Evolutionary conservation across 2,113 vertebrate genomes (phyloP), one percentile per base, ranked within the genome.

Genomic region (Progne subis): DNA sequence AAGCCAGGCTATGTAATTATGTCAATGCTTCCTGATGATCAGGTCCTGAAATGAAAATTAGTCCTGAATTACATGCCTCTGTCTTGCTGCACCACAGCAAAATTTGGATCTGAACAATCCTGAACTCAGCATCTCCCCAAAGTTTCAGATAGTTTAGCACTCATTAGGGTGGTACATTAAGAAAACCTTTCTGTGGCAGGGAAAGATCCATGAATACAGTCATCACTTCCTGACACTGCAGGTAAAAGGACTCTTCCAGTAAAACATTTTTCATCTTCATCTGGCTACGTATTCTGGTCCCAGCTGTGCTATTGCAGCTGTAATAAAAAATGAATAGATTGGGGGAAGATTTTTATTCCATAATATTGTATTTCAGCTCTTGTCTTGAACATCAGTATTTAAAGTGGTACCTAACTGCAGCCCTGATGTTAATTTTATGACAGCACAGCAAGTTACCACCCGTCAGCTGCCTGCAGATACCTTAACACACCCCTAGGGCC

Each of bases 261-360:
- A 95, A 93, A 93, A 43, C n/a, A 69, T 90, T 93, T 90, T 88
- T 96, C 65, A 75, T 84, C 68, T 94, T 95, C 60, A 28, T 70
- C 60, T 79, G 87, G 63, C 74, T 82, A 52, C 74, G 92, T 94
- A 11, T 82, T 82, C 26, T 60, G 44, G 81, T 95, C 93, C 87
- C 90, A 94, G 77, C 72, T 92, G 92, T 91, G 77, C 83, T 84
- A 67, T 86, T 96, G 69, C 74, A 91, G 43, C 60, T 91, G 64
- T 76, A 90, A 86, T 94, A 92, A 92, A 96, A 91, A 91, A 43
- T 43, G 28, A 69, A 84, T 81, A 75, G 56, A 82, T 18, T 37
- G 31, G 21, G 10, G 55, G 46, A 92, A 94, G 46, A 74, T 37
- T 94, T 95, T 95, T 80, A 74, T 88, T 95, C 68, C 28, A 46